Percentiles rank a stretch among this genome's conserved stretches.
Evolutionary conservation across 2,113 vertebrate genomes (phyloP).

Genomic region (Entelurus aequoreus): DNA sequence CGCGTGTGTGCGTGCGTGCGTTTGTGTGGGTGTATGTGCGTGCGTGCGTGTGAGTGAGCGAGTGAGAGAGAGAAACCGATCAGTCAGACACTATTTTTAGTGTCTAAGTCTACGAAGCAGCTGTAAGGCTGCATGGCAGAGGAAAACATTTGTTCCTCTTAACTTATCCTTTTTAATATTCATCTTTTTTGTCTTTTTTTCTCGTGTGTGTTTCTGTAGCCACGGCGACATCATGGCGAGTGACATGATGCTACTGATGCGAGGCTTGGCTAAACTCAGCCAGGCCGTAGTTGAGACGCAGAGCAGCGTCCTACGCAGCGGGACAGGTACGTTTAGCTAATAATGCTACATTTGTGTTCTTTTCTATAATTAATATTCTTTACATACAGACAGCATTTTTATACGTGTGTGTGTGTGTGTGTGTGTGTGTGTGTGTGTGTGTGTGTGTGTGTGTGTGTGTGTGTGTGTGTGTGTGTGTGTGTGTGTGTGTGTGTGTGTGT

Average conservation of each 20-base stretch:
- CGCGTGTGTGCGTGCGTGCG: too few relatives aligned
- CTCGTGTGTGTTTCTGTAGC: not conserved
- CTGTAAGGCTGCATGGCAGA: too few relatives aligned
- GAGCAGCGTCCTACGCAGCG: constrained; percentile 67
- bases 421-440: too few relatives aligned
- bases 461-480: too few relatives aligned
- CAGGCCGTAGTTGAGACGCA: constrained; percentile 83
- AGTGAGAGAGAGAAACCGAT: not conserved
- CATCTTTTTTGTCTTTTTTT: not conserved
- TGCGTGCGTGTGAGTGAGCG: not conserved
- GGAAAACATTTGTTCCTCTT: not conserved
- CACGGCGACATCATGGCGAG: constrained; percentile 58
- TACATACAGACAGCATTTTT: too few relatives aligned
- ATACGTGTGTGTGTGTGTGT: too few relatives aligned
- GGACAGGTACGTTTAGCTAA: constrained; percentile 44
- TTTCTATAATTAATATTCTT: too few relatives aligned
- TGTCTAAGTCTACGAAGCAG: too few relatives aligned
- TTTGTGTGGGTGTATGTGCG: not conserved
- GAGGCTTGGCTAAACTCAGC: constrained; percentile 84
- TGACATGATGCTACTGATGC: constrained; percentile 84
- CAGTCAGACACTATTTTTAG: not conserved
- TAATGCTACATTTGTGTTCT: too few relatives aligned
- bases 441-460: too few relatives aligned
- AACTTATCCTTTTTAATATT: not conserved
- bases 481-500: too few relatives aligned